Evolutionary conservation across 2,888 invertebrate genomes (phyloP), one percentile per base, ranked within the genome.

Genomic region (Mythimna loreyi): DNA sequence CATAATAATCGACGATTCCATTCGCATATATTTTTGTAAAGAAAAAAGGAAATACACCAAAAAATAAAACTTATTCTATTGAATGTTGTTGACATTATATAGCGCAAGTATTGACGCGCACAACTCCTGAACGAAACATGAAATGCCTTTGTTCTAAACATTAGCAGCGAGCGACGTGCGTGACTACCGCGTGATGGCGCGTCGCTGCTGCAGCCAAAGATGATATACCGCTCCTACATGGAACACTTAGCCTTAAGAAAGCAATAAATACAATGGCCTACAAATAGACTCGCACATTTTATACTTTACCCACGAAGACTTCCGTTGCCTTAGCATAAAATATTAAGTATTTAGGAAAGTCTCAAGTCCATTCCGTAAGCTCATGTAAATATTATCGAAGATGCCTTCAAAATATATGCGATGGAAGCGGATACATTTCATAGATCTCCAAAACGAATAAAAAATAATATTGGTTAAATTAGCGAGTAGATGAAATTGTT

Each of bases 401-500:
- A 72, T 82, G 78, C 86, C 80, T 83, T 83, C 62, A 84, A 89
- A 89, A 88, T 89, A 94, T 94, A 94, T 94, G 94, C 94, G 94
- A 95, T 93, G 91, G 94, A 92, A 94, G 91, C 85, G 83, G 81
- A 83, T 78, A 75, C 80, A 84, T 87, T 90, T 85, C 80, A 91
- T 92, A 92, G 93, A 93, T 93, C 92, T 93, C 93, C 88, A 88
- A 86, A 90, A 92, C 85, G 87, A 90, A 85, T 86, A 89, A 89
- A 68, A 78, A 88, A 87, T 85, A 87, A 86, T 92, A 93, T 94
- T 92, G 93, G 92, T 94, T 91, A 93, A 92, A 86, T 92, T 96
- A 96, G 95, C 91, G 93, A 90, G 95, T 96, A 96, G 96, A 91
- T 92, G 90, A 94, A 94, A 94, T 94, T 95, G 96, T 96, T 96